These are phyloP conservation scores for Phymatocera aterrima DNA, from an alignment of 2,888 invertebrate genomes.

Conservation along the genomic window DNA sequence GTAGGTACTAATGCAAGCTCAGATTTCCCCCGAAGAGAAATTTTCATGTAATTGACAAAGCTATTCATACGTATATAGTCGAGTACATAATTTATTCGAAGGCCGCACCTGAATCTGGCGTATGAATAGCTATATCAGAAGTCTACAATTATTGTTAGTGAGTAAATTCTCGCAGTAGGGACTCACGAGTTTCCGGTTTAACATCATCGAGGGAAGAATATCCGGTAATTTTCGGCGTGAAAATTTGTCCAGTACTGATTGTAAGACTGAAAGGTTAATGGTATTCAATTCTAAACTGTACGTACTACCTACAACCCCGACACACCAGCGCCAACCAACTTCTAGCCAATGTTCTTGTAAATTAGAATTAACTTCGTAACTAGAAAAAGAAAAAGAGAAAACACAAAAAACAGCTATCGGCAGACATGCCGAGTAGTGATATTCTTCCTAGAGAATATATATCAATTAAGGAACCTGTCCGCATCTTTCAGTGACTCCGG, in stretches of 20 bases:
- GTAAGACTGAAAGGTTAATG: background rate
- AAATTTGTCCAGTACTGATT: background rate
- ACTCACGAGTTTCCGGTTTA: background rate
- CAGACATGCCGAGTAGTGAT: background rate
- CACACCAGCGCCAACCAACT: background rate
- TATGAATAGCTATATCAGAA: background rate
- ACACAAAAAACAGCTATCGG: background rate
- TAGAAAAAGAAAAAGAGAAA: background rate
- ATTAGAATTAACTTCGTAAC: background rate
- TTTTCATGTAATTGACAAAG: background rate
- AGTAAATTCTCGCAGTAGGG: background rate
- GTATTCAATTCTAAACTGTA: background rate
- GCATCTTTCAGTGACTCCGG: background rate
- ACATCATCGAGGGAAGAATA: background rate
- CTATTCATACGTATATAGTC: no score
- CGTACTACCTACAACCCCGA: background rate
- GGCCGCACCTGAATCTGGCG: background rate
- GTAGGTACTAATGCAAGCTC: background rate
- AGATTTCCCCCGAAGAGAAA: background rate
- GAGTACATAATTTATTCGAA: background rate
- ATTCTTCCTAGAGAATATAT: background rate
- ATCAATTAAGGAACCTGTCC: constrained; percentile 23
- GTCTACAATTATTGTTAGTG: background rate
- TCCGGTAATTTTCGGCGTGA: constrained; percentile 5
- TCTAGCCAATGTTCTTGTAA: background rate